Conservation (phyloP, 2,888 invertebrate species). For the Parnassius glacialis region DNA sequence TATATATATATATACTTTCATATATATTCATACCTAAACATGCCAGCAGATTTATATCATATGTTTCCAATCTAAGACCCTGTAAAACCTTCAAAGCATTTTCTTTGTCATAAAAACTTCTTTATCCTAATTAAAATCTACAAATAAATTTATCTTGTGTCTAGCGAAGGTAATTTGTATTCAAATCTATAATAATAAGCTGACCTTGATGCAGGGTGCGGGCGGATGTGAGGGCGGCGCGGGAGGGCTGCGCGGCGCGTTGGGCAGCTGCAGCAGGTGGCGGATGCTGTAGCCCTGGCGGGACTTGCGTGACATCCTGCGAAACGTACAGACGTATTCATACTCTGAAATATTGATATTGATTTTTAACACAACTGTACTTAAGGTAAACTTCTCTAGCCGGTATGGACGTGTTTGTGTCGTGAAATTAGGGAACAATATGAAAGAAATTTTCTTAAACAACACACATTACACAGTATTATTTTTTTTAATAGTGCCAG, state of each 20-base stretch:
- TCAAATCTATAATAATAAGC: conserved; percentile 30
- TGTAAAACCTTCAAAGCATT: too few relatives aligned
- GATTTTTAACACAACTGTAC: neutral
- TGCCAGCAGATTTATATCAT: too few relatives aligned
- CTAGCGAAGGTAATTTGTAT: conserved; percentile 5
- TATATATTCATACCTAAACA: too few relatives aligned
- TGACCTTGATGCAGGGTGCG: conserved; percentile 65
- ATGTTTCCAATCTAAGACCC: too few relatives aligned
- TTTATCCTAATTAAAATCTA: neutral
- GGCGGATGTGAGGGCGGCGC: conserved; percentile 54
- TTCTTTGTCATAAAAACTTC: neutral
- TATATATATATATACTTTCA: too few relatives aligned
- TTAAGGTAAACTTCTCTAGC: too few relatives aligned
- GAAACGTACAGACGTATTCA: conserved; percentile 18
- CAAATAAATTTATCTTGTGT: neutral
- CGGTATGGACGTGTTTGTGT: too few relatives aligned
- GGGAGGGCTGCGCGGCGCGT: conserved; percentile 63
- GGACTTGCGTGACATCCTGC: conserved; percentile 75
- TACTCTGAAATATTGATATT: conserved; percentile 2
- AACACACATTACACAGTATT: too few relatives aligned
- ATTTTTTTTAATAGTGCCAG: too few relatives aligned
- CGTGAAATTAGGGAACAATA: too few relatives aligned
- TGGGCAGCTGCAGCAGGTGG: conserved; percentile 72
- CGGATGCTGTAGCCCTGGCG: conserved; percentile 77
- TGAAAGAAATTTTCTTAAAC: too few relatives aligned